A percentile compares a stretch with the other conserved stretches of the same genome.
Evolutionary conservation across 64 coral and sea anemone species (phyloP).

Genomic region (Stichodactyla mertensii): DNA sequence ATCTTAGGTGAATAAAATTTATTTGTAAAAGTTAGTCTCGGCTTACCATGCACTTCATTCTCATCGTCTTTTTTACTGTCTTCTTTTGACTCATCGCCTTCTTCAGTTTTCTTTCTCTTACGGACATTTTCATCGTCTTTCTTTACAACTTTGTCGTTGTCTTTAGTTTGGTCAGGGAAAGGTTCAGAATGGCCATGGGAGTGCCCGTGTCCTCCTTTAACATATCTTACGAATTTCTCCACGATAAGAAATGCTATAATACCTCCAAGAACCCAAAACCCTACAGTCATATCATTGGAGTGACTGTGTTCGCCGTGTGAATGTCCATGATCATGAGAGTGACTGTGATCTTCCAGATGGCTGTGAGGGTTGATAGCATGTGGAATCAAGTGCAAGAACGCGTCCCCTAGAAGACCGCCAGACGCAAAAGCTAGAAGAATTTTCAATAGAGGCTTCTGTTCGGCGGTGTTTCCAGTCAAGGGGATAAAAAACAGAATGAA

Average conservation of each 20-base stretch:
- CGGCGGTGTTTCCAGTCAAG: constrained; percentile 78
- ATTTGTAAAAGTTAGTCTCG: not conserved
- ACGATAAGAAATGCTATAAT: constrained; percentile 95
- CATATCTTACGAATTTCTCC: constrained; percentile 91
- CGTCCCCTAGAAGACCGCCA: constrained; percentile 90
- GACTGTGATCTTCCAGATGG: constrained; percentile 56
- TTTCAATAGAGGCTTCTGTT: constrained; percentile 85
- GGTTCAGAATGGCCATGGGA: constrained; percentile 36
- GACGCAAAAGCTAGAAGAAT: constrained; percentile 88
- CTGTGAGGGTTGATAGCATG: constrained; percentile 94
- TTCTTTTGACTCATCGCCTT: constrained; percentile 26
- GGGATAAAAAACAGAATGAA: constrained; percentile 96
- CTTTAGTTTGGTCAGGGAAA: not conserved
- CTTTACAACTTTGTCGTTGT: not conserved
- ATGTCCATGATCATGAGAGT: constrained; percentile 65
- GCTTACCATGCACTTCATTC: constrained; percentile 12
- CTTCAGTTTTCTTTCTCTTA: constrained; percentile 71
- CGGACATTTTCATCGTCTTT: constrained; percentile 57
- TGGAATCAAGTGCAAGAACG: constrained; percentile 96
- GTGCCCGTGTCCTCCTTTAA: constrained; percentile 86
- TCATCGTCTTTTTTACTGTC: constrained; percentile 27
- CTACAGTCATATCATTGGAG: constrained; percentile 83
- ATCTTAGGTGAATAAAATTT: not conserved
- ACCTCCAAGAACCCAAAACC: constrained; percentile 96
- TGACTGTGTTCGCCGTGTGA: constrained; percentile 74